phyloP scores from a whole-genome alignment of 2,113 vertebrate species.

The Catharus minimus region DNA sequence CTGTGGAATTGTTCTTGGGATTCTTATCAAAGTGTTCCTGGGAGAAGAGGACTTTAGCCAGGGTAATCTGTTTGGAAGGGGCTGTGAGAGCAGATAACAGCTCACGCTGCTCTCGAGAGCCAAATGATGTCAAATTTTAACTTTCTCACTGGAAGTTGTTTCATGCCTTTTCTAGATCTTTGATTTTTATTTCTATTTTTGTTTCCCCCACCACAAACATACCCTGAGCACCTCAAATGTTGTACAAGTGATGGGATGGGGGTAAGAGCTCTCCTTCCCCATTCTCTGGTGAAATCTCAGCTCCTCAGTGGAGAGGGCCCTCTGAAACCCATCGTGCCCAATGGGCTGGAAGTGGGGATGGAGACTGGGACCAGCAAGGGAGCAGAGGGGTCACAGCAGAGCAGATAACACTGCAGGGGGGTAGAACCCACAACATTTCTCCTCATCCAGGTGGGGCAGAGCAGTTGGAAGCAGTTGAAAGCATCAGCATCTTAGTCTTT shows the following conservation, averaged over 20 bases:
- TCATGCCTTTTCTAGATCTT: not conserved
- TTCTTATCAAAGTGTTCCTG: not conserved
- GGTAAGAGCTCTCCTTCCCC: not conserved
- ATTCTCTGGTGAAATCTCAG: not conserved
- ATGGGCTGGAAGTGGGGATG: too few species aligned
- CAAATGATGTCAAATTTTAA: not conserved
- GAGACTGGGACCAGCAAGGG: not conserved
- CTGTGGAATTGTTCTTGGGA: not conserved
- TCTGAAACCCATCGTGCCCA: not conserved
- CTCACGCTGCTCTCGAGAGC: not conserved
- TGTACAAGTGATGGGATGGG: not conserved
- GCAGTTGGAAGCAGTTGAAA: not conserved
- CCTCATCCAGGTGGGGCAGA: not conserved
- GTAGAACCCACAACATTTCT: not conserved
- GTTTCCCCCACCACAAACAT: not conserved
- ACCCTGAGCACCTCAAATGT: not conserved
- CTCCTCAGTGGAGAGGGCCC: not conserved
- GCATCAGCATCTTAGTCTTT: not conserved
- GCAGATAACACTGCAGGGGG: not conserved
- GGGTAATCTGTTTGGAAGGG: not conserved
- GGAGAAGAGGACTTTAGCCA: not conserved
- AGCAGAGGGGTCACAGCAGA: not conserved
- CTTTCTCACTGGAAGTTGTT: not conserved
- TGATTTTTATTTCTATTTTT: not conserved
- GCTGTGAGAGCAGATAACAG: not conserved